Evolutionary conservation across 2,113 vertebrate genomes (phyloP).

Genomic region (Hippocampus guttulatus): DNA sequence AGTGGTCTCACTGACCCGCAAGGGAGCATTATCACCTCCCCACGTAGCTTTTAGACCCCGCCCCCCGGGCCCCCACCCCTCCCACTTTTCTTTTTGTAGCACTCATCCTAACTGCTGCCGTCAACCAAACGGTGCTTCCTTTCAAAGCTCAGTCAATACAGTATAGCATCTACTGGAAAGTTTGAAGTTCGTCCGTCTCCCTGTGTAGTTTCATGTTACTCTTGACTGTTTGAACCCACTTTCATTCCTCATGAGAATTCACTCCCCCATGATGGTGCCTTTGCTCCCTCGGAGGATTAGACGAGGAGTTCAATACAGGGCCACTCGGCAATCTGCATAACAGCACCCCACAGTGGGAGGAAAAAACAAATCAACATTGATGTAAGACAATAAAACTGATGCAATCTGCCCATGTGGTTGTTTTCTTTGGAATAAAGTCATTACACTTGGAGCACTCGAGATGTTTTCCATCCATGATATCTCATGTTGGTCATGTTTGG

Average conservation of each 20-base stretch:
- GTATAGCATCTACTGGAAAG: slow-evolving; percentile 22
- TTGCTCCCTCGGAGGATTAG: slow-evolving; percentile 37
- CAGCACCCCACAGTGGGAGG: slow-evolving; percentile 32
- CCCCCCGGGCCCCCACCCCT: not conserved
- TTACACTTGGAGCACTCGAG: slow-evolving; percentile 30
- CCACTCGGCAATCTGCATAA: slow-evolving; percentile 64
- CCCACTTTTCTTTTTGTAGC: slow-evolving; percentile 11
- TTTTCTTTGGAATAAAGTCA: slow-evolving; percentile 44
- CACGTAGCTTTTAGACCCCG: slow-evolving; percentile 21
- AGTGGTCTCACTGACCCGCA: slow-evolving; percentile 39
- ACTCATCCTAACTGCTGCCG: slow-evolving; percentile 22
- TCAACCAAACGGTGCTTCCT: slow-evolving; percentile 8
- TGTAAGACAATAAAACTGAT: slow-evolving; percentile 60
- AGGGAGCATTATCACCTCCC: slow-evolving; percentile 44
- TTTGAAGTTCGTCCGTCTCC: slow-evolving; percentile 34
- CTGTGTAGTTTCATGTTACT: slow-evolving; percentile 26
- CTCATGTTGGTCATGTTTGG: slow-evolving; percentile 27
- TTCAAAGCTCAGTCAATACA: slow-evolving; percentile 12
- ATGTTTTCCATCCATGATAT: slow-evolving; percentile 14
- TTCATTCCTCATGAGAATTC: slow-evolving; percentile 35
- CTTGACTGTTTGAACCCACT: slow-evolving; percentile 57
- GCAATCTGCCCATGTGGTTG: slow-evolving; percentile 51
- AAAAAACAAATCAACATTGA: slow-evolving; percentile 50
- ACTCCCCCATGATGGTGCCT: not conserved
- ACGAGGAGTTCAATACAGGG: slow-evolving; percentile 55